Percentiles rank a stretch among this genome's conserved stretches.
phyloP scores from a whole-genome alignment of 2,888 invertebrate genomes.

The Aleiodes testaceus region DNA sequence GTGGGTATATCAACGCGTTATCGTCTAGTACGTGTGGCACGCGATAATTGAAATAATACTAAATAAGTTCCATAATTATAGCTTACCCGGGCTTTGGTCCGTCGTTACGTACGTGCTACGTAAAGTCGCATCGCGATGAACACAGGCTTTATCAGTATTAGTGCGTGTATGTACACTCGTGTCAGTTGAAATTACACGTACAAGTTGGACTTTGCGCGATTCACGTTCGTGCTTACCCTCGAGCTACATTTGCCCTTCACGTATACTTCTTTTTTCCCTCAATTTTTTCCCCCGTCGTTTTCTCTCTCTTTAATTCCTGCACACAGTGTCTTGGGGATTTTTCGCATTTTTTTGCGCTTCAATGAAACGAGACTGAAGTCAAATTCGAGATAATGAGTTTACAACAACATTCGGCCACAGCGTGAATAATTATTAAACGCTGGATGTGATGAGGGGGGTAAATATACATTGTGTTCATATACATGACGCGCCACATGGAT shows the following conservation, averaged over 20 bases:
- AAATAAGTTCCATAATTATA: conserved; percentile 66
- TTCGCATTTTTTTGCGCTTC: background rate
- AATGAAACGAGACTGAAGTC: background rate
- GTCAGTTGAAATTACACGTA: conserved; percentile 3
- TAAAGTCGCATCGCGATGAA: conserved; percentile 21
- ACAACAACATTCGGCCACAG: conserved; percentile 24
- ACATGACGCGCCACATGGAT: conserved; percentile 56
- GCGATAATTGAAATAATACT: conserved; percentile 69
- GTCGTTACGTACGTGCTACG: conserved; percentile 35
- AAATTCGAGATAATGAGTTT: conserved; percentile 23
- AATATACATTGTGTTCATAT: conserved; percentile 46
- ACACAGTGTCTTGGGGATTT: conserved; percentile 1
- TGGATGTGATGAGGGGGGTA: background rate
- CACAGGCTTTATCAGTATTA: conserved; percentile 14
- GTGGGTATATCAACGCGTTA: conserved; percentile 50
- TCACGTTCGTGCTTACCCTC: conserved; percentile 40
- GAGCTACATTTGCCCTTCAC: conserved; percentile 40
- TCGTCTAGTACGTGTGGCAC: conserved; percentile 62
- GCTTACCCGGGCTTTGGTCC: conserved; percentile 51
- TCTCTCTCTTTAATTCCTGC: conserved; percentile 10
- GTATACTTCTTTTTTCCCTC: background rate
- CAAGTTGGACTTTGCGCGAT: conserved; percentile 34
- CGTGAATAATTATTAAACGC: conserved; percentile 30
- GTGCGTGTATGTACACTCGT: conserved; percentile 19
- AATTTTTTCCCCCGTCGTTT: background rate